Evolutionary conservation across 2,113 vertebrate genomes (phyloP).

Genomic region (Halichoerus grypus): DNA sequence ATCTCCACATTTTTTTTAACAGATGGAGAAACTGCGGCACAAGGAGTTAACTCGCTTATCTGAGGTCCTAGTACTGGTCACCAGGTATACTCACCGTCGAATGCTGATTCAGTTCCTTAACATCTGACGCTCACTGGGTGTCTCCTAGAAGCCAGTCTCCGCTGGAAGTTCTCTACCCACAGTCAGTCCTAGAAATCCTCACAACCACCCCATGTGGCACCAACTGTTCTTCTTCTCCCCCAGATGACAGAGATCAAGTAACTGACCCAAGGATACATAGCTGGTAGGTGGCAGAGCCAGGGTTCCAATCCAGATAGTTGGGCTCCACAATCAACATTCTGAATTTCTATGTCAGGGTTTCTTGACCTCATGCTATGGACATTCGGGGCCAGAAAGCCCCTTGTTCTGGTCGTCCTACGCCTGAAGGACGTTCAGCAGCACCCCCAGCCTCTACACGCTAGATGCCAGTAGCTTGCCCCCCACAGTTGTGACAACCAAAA

Average conservation of each 20-base stretch:
- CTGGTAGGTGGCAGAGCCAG: not conserved
- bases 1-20: not conserved
- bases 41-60: not conserved
- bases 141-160: not conserved
- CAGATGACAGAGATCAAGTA: constrained; percentile 15
- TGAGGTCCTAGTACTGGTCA: not conserved
- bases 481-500: not conserved
- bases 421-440: not conserved
- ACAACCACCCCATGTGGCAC: not conserved
- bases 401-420: not conserved
- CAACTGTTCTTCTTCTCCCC: not conserved
- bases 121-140: not conserved
- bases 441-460: not conserved
- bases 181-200: not conserved
- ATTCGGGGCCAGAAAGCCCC: not conserved
- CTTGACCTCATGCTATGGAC: not conserved
- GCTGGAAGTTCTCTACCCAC: not conserved
- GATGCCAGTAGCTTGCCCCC: not conserved
- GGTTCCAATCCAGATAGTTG: not conserved
- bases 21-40: constrained; percentile 26
- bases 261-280: not conserved
- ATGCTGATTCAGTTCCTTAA: not conserved
- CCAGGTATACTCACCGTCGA: not conserved
- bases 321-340: not conserved
- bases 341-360: not conserved